Conservation (phyloP, 2,888 invertebrate genomes). For the Scaptomyza cyrtandrae region DNA sequence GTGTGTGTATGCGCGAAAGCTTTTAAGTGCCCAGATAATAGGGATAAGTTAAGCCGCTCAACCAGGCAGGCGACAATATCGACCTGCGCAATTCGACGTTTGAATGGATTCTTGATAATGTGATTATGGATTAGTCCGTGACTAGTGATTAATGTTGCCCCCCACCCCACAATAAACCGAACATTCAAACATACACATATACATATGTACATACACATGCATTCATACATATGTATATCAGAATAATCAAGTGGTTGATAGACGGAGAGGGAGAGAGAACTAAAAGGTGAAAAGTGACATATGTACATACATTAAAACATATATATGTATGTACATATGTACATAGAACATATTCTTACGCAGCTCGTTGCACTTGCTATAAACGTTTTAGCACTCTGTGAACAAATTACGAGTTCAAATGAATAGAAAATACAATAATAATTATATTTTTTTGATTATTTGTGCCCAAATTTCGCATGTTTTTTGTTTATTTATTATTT, state of each 20-base stretch:
- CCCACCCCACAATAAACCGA: background rate
- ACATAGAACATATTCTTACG: background rate
- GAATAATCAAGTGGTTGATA: conserved; percentile 2
- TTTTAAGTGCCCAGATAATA: conserved; percentile 12
- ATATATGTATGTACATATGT: background rate
- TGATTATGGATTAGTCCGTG: conserved; percentile 29
- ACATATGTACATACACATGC: no score
- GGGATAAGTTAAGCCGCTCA: conserved; percentile 8
- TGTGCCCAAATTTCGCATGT: conserved; percentile 18
- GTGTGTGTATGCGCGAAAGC: conserved; percentile 29
- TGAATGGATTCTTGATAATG: conserved; percentile 48
- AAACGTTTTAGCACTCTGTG: conserved; percentile 18
- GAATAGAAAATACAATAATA: background rate
- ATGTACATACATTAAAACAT: background rate
- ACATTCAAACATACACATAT: background rate
- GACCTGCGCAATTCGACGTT: conserved; percentile 20
- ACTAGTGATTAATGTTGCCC: conserved; percentile 16
- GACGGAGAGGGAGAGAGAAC: background rate
- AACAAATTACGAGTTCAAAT: conserved; percentile 14
- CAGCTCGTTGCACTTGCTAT: conserved; percentile 9
- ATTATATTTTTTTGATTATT: background rate
- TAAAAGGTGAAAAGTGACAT: background rate
- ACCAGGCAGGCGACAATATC: conserved; percentile 22
- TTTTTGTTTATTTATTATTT: conserved; percentile 24
- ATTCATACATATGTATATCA: no score